These are phyloP conservation scores for Drosophila trichaetosa DNA, from an alignment of 2,888 invertebrate genomes.

Conservation along the genomic window DNA sequence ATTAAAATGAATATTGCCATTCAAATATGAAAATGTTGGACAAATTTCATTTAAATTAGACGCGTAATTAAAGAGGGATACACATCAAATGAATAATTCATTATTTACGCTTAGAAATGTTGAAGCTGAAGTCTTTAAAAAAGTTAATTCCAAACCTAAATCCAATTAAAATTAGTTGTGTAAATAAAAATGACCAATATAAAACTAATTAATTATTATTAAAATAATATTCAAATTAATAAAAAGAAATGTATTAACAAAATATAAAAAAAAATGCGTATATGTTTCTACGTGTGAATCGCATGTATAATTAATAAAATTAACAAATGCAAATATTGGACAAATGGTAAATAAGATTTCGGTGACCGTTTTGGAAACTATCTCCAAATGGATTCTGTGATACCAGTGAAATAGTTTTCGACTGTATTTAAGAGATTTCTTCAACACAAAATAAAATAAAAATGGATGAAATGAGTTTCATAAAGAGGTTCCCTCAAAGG, in stretches of 20 bases:
- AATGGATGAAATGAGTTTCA: neutral
- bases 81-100: too few species aligned
- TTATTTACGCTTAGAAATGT: too few species aligned
- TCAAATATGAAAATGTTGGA: neutral
- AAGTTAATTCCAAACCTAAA: neutral
- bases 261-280: neutral
- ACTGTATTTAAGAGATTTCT: neutral
- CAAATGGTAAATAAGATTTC: neutral
- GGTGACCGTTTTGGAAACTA: neutral
- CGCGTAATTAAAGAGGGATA: too few species aligned
- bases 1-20: neutral
- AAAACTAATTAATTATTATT: neutral
- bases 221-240: neutral
- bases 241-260: neutral
- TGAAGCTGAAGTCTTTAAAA: neutral
- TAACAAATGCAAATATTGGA: neutral
- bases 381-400: neutral
- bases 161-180: neutral
- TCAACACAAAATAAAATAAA: neutral
- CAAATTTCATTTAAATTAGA: too few species aligned
- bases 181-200: neutral
- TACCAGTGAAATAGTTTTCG: neutral
- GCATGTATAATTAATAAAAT: neutral
- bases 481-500: neutral
- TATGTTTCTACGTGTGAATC: neutral